Evolutionary conservation across 2,797 vertebrate species (phyloP).

Genomic region (Hoplostethus atlanticus): DNA sequence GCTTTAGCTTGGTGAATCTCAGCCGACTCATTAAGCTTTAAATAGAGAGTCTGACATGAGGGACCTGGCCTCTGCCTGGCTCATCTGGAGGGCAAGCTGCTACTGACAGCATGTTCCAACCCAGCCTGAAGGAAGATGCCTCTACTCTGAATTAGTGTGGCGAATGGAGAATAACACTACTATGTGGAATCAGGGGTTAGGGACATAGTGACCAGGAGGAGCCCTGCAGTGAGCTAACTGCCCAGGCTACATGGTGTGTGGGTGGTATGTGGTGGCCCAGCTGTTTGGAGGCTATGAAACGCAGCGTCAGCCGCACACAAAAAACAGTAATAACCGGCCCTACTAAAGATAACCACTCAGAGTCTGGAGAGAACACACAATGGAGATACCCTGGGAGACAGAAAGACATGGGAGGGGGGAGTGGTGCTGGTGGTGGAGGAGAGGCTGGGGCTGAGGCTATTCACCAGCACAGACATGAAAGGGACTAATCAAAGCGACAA

Average conservation of each 20-base stretch:
- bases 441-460: slow-evolving; percentile 10
- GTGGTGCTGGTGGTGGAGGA: not conserved
- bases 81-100: slow-evolving; percentile 75
- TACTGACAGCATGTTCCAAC: slow-evolving; percentile 64
- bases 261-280: slow-evolving; percentile 6
- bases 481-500: slow-evolving; percentile 46
- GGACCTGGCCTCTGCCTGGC: slow-evolving; percentile 60
- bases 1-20: slow-evolving; percentile 67
- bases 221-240: slow-evolving; percentile 16
- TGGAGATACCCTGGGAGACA: slow-evolving; percentile 1
- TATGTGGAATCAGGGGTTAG: slow-evolving; percentile 21
- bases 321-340: not conserved
- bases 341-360: slow-evolving; percentile 20
- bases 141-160: slow-evolving; percentile 50
- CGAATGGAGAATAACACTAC: slow-evolving; percentile 28
- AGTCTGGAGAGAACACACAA: not conserved
- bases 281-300: slow-evolving; percentile 22
- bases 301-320: not conserved
- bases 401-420: not conserved
- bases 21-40: slow-evolving; percentile 75
- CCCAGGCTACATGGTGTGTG: slow-evolving; percentile 11
- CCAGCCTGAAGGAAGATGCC: slow-evolving; percentile 52
- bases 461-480: slow-evolving; percentile 37
- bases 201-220: slow-evolving; percentile 16
- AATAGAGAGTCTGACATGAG: slow-evolving; percentile 70